Evolutionary conservation across 2,888 invertebrate species (phyloP).

Genomic region (Morinoia aosen): DNA sequence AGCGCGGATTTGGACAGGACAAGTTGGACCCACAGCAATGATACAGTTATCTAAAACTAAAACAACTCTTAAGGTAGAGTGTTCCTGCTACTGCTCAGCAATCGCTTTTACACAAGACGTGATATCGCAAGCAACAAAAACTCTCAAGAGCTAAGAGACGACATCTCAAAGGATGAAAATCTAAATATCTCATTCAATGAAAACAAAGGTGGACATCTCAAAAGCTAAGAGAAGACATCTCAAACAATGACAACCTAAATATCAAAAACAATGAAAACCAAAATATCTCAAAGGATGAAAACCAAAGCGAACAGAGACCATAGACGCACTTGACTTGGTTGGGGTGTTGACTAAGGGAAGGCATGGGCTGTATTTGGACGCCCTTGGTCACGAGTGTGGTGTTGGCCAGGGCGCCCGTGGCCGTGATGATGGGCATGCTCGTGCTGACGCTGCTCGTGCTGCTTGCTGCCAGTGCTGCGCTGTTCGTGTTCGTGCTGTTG

Average conservation of each 20-base stretch:
- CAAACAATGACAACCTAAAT: no score
- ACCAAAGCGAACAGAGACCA: no score
- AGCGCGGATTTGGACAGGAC: not conserved
- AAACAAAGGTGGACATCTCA: no score
- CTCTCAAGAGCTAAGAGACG: no score
- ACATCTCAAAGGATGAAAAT: no score
- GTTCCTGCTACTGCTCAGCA: not conserved
- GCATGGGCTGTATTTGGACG: slow-evolving; percentile 53
- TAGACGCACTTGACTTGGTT: slow-evolving; percentile 42
- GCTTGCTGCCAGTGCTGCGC: not conserved
- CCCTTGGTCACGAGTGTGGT: slow-evolving; percentile 26
- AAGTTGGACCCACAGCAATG: not conserved
- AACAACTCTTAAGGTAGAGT: not conserved
- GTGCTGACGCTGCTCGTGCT: not conserved
- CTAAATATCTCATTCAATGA: no score
- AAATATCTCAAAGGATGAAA: no score
- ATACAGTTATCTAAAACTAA: not conserved
- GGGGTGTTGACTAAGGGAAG: not conserved
- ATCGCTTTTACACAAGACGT: not conserved
- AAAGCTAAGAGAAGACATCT: no score
- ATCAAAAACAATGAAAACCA: no score
- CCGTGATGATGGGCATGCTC: slow-evolving; percentile 38
- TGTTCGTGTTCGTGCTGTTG: not conserved
- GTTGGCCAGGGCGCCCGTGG: slow-evolving; percentile 11
- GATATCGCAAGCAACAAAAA: not conserved